Base-by-base conservation (phyloP, 2,888 invertebrate species). In the Folsomia candida region DNA sequence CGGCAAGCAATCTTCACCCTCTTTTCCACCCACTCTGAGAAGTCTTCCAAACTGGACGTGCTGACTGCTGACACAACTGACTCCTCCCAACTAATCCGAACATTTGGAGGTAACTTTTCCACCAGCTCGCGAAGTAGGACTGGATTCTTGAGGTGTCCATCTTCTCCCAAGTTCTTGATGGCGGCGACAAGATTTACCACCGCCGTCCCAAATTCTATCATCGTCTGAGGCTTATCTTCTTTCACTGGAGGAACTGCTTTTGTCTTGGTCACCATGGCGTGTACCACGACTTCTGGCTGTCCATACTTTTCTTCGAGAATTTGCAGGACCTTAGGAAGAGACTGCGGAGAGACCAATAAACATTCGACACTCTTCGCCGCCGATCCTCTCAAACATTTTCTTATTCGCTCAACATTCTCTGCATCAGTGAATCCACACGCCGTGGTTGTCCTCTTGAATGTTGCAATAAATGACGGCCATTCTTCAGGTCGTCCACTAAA, bases 251-350 rank as follows among this genome's bases (percentile, higher is more conserved):
- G 58, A n/a, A 20, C 20, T 2, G 14, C 11, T 58, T 58, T 58
- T 2, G 58, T 26, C 26, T 20, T 58, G 14, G 22, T 20, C 22
- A 58, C 26, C 6, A 58, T 25, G 0, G 62, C 3, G 2, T 57
- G 20, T 1, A 63, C 25, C 1, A 68, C 47, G 9, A 63, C 57
- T n/a, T 63, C 63, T 29, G 18, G 28, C n/a, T 64, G 20, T 14
- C 69, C 69, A 58, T 64, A 63, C 20, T 51, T 18, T 9, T n/a
- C 11, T 58, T 58, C 58, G 3, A 58, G 26, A 58, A 26, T 58
- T 58, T 58, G 24, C 22, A 58, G 14, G 2, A 58, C 58, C 26
- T 58, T 22, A 20, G 24, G 22, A 25, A 58, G 14, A 58, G 22
- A 25, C 26, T 58, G 24, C 1, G 58, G 58, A 6, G 26, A 24